Evolutionary conservation across 2,797 vertebrate species (phyloP), one percentile per base, ranked within the genome.

Genomic region (Rhinatrema bivittatum): DNA sequence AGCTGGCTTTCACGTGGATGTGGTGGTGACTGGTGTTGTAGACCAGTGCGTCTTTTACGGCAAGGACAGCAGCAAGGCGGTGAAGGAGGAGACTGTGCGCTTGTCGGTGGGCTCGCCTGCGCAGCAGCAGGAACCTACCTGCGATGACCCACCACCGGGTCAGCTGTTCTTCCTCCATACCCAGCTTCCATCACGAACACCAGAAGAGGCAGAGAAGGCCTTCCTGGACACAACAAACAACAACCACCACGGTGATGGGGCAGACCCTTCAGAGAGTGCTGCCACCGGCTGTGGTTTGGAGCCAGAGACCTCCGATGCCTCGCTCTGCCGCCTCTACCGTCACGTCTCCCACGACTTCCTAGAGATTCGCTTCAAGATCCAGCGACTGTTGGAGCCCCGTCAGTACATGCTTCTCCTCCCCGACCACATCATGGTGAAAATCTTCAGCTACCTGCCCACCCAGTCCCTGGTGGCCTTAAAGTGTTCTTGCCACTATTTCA

Each of bases 351-450:
- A 97, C 0, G 91, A 98, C 44, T 98, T 97, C 47, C 59, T 98
- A 54, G 95, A 98, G 68, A 98, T 97, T 70, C 88, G 95, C 2
- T 98, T 98, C 60, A 91, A 97, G 71, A 97, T 97, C 53, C 94
- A 98, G 60, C 85, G 91, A 0, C 76, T 98, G 43, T 84, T 98
- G 12, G 94, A 98, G 46, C 95, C 95, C 0, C 82, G 94, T 3
- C 94, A 94, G 68, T 97, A 97, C 68, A 91, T 98, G 87, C 77
- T 97, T 16, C 82, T 87, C 35, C 81, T 98, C 20, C 95, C 95
- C 0, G 93, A 97, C 62, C 95, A 98, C 33, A 88, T 97, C 43
- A 88, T 91, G 77, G 89, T 97, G 53, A 90, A 90, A 70, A 92
- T 98, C 66, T 97, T 97, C 65, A 74, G 87, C 74, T 91, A 90